Base-by-base conservation (phyloP, 2,888 invertebrate genomes). In the Heteropelma amictum region DNA sequence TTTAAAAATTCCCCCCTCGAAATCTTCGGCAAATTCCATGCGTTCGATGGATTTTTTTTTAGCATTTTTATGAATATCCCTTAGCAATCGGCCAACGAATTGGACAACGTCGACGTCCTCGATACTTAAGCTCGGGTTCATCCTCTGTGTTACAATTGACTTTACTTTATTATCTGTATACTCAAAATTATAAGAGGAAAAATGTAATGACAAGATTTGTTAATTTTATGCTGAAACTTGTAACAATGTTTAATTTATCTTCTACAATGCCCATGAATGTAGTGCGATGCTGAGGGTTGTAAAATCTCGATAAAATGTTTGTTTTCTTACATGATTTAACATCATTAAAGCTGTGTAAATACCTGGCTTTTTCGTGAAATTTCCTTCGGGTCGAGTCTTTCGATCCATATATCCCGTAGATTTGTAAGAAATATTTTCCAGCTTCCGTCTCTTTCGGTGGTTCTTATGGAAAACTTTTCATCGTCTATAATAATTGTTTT, bases 41-140 rank as follows among this genome's bases (percentile, higher is more conserved):
- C 49, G 49, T 28, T 80, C 75, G 0, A 77, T 2, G 6, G 81
- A 77, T 23, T 75, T 71, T 28, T 82, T 68, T 0, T 72, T 61
- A 1, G 77, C 49, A 38, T 84, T 68, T 26, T 81, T 71, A 1
- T 84, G 79, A 53, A 88, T 81, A 67, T 87, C 68, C 0, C 49
- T 67, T 0, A 89, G 77, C 28, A 87, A 73, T 14, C 80, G 65
- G 53, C 76, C 49, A 2, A 87, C 67, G n/a, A 81, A 72, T 47
- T 79, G 65, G 10, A 80, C 74, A 7, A 80, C 74, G 60, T 85
- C 78, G 12, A 81, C 61, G 26, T 72, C 80, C 3, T 82, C 78
- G 1, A 83, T 72, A 53, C 79, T 80, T 64, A 88, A 73, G 10
- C 82, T 77, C 35, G 85, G 83, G 79, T 89, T 89, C 38, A 85